Base-by-base conservation (phyloP, 2,888 invertebrate species). In the Scotopteryx bipunctaria region DNA sequence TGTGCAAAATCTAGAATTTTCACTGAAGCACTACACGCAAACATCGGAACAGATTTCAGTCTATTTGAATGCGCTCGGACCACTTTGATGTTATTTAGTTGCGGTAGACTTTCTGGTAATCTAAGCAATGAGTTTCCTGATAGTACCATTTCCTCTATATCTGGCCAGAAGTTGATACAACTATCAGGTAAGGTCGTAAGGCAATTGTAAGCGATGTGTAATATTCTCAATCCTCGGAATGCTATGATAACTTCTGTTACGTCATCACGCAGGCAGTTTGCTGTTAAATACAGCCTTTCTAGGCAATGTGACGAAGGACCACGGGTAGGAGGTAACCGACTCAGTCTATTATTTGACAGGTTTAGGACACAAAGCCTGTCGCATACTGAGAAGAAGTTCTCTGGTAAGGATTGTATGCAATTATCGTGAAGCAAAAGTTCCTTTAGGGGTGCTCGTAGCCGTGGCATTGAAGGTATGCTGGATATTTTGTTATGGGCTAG, bases 1-100 rank as follows among this genome's bases (percentile, higher is more conserved):
- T 97, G 96, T 0, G 97, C 96, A 63, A 97, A 91, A 80, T 97
- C 97, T 50, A 97, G 84, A 11, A 96, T 95, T 86, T 94, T 94
- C 2, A 97, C 85, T 1, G 94, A 93, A 21, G 92, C 89, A 66
- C 95, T 92, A 73, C 93, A 94, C n/a, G 94, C 94, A 67, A 97
- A 92, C 74, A 93, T 93, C 0, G 96, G 96, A 40, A 95, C 94
- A 17, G 92, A 92, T 59, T 94, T 92, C 43, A 97, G 83, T 64
- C 94, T 92, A 79, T 97, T 97, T 0, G 96, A 96, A 81, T 97
- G 97, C 3, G 96, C 94, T 65, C 96, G 91, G 41, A 97, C 87
- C 9, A 96, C 93, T 64, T 92, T 92, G 17, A 97, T 90, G 70
- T 94, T 94, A 55, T 92, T 92, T 45, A 96, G 78, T 60, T 92